Base-by-base conservation (phyloP, 1,140 invertebrate genomes). In the Ooceraea biroi region DNA sequence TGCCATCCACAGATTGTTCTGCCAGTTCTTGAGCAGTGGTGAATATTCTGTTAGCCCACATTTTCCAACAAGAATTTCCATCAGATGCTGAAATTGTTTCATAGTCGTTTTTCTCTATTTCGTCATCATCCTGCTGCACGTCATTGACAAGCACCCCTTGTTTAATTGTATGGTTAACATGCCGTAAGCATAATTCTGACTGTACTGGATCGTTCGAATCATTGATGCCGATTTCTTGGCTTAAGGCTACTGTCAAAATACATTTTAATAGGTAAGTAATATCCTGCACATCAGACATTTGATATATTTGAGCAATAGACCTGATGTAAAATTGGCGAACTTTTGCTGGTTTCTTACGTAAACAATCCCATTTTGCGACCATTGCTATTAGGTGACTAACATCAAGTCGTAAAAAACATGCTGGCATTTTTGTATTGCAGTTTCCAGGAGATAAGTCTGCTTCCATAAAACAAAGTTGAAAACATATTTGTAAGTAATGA, bases 101-200 rank as follows among this genome's bases (percentile, higher is more conserved):
- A 19, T 55, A 55, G 17, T 55, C 19, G 10, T 55, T 8, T 55
- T 55, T 55, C 19, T 55, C 52, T 55, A 19, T 7, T 55, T 55
- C 52, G 19, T 55, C 19, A 55, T 55, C 19, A 19, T 55, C 10
- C 52, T 55, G 5, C 19, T 7, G 52, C 19, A 55, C 52, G 19
- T 55, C 19, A 55, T 55, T 55, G 52, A 55, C 52, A 55, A 55
- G 52, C n/a, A 55, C 52, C 7, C 52, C 52, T 55, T 55, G 52
- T 22, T 55, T 55, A 55, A 55, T 55, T 19, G 19, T 55, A 22
- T 19, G 3, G n/a, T 19, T 55, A 55, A 55, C 52, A 55, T 55
- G 52, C 1, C 52, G 52, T 7, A 55, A 55, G 7, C 52, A 55
- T 22, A 55, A 19, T 55, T 55, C 52, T 22, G 52, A 55, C 8